These are phyloP conservation scores for Tigriopus japonicus DNA, from an alignment of 1,140 invertebrate species.

Conservation along the genomic window DNA sequence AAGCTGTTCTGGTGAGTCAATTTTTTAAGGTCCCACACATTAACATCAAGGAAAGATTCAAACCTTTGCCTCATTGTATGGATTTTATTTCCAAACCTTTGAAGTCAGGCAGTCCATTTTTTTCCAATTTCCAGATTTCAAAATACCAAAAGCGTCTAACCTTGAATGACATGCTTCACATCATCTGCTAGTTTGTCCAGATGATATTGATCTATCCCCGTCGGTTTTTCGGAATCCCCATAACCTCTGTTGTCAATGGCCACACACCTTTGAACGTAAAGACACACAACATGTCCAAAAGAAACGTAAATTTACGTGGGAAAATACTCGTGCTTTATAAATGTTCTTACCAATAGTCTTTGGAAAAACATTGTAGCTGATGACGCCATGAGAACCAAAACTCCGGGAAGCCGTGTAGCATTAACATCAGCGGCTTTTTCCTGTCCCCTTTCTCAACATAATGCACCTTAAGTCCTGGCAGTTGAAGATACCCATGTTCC, in stretches of 20 bases:
- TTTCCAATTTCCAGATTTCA: too few relatives aligned
- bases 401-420: slow-evolving; percentile 57
- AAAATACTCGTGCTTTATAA: too few relatives aligned
- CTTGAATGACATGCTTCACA: slow-evolving; percentile 40
- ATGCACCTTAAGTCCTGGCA: slow-evolving; percentile 44
- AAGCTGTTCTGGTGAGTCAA: too few relatives aligned
- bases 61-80: too few relatives aligned
- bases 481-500: slow-evolving; percentile 13
- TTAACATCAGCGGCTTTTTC: slow-evolving; percentile 38
- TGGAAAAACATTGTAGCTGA: slow-evolving; percentile 41
- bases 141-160: too few relatives aligned
- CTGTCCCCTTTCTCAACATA: slow-evolving; percentile 45
- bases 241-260: slow-evolving; percentile 62
- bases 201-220: slow-evolving; percentile 36
- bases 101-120: too few relatives aligned
- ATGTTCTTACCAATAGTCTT: slow-evolving; percentile 17
- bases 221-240: slow-evolving; percentile 59
- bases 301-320: too few relatives aligned
- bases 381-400: slow-evolving; percentile 50
- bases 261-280: slow-evolving; percentile 23
- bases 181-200: slow-evolving; percentile 42
- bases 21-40: too few relatives aligned
- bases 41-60: too few relatives aligned
- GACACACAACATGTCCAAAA: too few relatives aligned
- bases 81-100: too few relatives aligned